These are phyloP conservation scores for Eufriesea mexicana DNA, from an alignment of 1,140 invertebrate genomes.

Conservation along the genomic window DNA sequence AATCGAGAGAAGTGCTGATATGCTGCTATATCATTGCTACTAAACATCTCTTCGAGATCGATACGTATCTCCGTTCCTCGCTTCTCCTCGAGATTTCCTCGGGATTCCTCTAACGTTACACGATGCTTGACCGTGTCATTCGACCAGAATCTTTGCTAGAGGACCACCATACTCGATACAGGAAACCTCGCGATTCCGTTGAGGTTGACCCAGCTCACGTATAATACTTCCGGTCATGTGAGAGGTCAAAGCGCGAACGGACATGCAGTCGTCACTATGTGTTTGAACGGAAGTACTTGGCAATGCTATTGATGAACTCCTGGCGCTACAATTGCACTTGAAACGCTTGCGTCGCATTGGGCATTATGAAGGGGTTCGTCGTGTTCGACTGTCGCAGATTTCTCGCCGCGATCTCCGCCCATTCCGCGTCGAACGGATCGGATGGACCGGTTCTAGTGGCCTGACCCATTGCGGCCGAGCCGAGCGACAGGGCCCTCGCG, in stretches of 20 bases:
- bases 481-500: conserved; percentile 85
- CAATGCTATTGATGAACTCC: conserved; percentile 77
- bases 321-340: conserved; percentile 86
- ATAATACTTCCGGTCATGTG: conserved; percentile 57
- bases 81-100: background rate
- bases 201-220: background rate
- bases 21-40: conserved; percentile 50
- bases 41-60: conserved; percentile 31
- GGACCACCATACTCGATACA: too few species aligned
- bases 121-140: background rate
- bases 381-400: conserved; percentile 81
- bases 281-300: conserved; percentile 75
- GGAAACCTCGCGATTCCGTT: background rate
- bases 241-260: conserved; percentile 44
- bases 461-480: conserved; percentile 80
- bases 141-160: background rate
- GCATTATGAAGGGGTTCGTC: conserved; percentile 80
- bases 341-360: conserved; percentile 84
- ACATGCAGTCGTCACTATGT: conserved; percentile 68
- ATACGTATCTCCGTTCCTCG: background rate
- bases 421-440: conserved; percentile 94
- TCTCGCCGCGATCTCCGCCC: conserved; percentile 86
- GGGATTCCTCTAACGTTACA: background rate
- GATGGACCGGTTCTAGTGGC: conserved; percentile 73
- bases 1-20: conserved; percentile 35